These are phyloP conservation scores for Eupithecia tripunctaria DNA, from an alignment of 2,888 invertebrate species.

Conservation along the genomic window DNA sequence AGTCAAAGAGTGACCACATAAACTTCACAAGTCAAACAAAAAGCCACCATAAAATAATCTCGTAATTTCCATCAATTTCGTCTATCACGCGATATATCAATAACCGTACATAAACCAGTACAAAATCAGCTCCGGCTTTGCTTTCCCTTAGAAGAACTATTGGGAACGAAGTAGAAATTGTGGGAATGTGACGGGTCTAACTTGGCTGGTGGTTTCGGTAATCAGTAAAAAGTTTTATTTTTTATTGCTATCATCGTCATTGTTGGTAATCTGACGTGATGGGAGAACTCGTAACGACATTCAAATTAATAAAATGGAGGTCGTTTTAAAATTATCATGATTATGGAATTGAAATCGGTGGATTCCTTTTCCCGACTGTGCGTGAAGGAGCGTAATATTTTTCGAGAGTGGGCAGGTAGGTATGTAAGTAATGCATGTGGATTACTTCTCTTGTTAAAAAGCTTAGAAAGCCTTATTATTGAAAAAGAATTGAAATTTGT, in stretches of 20 bases:
- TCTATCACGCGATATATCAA: slow-evolving; percentile 56
- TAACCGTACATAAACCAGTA: slow-evolving; percentile 47
- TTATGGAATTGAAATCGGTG: neutral
- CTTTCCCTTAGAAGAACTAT: slow-evolving; percentile 22
- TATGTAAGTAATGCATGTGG: neutral
- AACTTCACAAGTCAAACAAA: slow-evolving; percentile 9
- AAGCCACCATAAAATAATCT: slow-evolving; percentile 14
- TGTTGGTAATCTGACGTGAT: slow-evolving; percentile 17
- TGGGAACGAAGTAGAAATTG: slow-evolving; percentile 18
- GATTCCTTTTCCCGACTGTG: neutral
- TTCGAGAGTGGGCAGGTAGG: neutral
- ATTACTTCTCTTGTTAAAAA: neutral
- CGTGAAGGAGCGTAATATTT: neutral
- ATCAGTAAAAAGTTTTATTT: slow-evolving; percentile 17
- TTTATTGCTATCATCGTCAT: slow-evolving; percentile 19
- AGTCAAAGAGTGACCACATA: neutral
- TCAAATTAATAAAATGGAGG: neutral
- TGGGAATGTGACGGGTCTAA: slow-evolving; percentile 38
- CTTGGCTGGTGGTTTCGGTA: slow-evolving; percentile 29
- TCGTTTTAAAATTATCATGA: neutral
- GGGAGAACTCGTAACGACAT: slow-evolving; percentile 16
- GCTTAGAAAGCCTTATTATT: neutral
- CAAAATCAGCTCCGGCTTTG: slow-evolving; percentile 14
- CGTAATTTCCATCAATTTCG: slow-evolving; percentile 50
- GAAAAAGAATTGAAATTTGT: too few species aligned